These are phyloP conservation scores for Hemithea aestivaria DNA, from an alignment of 2,888 invertebrate genomes.

Conservation along the genomic window DNA sequence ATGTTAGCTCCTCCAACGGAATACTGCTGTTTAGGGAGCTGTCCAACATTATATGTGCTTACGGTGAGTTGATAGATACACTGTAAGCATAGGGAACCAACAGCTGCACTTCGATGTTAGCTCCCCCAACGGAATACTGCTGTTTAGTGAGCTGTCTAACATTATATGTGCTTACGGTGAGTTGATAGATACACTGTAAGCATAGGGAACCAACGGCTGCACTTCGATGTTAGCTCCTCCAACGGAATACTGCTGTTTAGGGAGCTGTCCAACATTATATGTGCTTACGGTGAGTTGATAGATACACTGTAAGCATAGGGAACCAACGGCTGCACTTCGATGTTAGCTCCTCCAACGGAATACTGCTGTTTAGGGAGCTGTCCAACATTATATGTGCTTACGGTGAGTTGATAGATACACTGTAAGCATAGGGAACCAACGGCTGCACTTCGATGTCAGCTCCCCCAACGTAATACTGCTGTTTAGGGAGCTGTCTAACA, in stretches of 20 bases:
- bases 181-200: conserved; percentile 31
- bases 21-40: conserved; percentile 97
- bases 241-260: conserved; percentile 98
- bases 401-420: conserved; percentile 78
- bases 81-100: too few relatives aligned
- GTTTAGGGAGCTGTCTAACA: conserved; percentile 97
- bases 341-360: conserved; percentile 98
- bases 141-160: conserved; percentile 98
- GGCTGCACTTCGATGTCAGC: conserved; percentile 97
- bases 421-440: too few relatives aligned
- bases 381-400: conserved; percentile 98
- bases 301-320: too few relatives aligned
- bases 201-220: conserved; percentile 96
- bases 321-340: conserved; percentile 98
- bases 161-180: conserved; percentile 97
- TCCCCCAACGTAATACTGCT: conserved; percentile 98
- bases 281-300: conserved; percentile 89
- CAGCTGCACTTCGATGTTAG: conserved; percentile 98
- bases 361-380: conserved; percentile 96
- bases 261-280: conserved; percentile 97
- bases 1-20: conserved; percentile 98
- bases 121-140: conserved; percentile 97
- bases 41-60: conserved; percentile 96
- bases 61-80: conserved; percentile 81
- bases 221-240: conserved; percentile 98